These are phyloP conservation scores for Hypena proboscidalis DNA, from an alignment of 2,888 invertebrate genomes.

Conservation along the genomic window DNA sequence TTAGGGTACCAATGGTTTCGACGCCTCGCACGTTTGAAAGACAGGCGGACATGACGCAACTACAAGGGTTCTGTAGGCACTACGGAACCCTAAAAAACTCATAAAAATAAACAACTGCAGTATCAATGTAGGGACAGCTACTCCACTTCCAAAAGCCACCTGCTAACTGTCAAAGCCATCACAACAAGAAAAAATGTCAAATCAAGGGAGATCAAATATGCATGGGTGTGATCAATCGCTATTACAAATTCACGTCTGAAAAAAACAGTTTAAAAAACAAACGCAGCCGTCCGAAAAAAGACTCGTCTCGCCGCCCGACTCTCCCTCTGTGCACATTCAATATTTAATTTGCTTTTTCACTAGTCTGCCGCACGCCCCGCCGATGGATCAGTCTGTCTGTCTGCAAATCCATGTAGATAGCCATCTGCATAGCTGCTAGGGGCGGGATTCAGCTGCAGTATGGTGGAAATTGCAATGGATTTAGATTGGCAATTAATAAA, in stretches of 20 bases:
- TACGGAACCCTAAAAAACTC: no score
- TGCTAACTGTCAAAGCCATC: neutral
- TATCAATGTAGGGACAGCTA: no score
- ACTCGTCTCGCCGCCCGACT: conserved; percentile 43
- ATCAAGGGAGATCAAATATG: conserved; percentile 17
- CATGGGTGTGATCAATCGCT: conserved; percentile 26
- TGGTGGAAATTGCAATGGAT: neutral
- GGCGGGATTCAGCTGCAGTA: neutral
- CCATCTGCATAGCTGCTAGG: neutral
- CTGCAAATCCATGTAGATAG: conserved; percentile 16
- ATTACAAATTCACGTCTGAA: conserved; percentile 34
- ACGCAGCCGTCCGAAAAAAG: conserved; percentile 33
- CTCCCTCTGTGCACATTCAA: conserved; percentile 57
- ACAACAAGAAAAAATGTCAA: conserved; percentile 7
- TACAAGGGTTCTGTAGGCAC: no score
- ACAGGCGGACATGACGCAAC: no score
- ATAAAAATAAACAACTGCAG: no score
- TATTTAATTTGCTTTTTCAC: conserved; percentile 63
- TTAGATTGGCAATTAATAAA: no score
- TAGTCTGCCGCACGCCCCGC: conserved; percentile 44
- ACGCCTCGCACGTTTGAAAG: no score
- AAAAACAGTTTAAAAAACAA: conserved; percentile 29
- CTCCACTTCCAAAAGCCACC: no score
- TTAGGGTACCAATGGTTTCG: no score
- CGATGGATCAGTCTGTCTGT: conserved; percentile 58